Evolutionary conservation across 2,113 vertebrate species (phyloP).

Genomic region (Harpagus bidentatus): DNA sequence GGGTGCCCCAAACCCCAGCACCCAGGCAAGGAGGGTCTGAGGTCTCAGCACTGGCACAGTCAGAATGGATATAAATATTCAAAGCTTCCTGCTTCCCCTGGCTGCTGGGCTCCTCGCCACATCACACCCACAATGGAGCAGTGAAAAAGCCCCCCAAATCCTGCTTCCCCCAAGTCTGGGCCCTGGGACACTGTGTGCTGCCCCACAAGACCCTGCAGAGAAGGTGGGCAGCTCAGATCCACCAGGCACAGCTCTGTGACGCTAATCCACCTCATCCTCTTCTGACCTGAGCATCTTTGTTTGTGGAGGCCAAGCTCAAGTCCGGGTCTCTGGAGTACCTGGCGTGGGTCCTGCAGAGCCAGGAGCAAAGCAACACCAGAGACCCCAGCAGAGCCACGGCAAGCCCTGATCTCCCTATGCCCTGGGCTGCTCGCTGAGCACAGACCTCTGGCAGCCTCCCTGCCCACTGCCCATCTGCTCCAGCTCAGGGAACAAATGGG

Average conservation of each 20-base stretch:
- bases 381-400: not conserved
- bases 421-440: not conserved
- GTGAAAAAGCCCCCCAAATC: not conserved
- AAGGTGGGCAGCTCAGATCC: not conserved
- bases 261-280: not conserved
- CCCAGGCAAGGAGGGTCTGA: not conserved
- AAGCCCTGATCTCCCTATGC: not conserved
- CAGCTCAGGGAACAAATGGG: not conserved
- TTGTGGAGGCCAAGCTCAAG: not conserved
- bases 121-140: rapidly evolving
- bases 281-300: not conserved
- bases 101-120: not conserved
- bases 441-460: not conserved
- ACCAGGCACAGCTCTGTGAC: not conserved
- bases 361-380: not conserved
- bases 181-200: not conserved
- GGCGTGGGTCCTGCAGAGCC: not conserved
- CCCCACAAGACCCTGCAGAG: not conserved
- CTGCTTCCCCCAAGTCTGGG: not conserved
- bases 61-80: rapidly evolving
- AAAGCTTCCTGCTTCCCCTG: not conserved
- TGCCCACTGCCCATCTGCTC: not conserved
- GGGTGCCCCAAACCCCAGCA: not conserved
- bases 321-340: not conserved
- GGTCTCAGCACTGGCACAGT: not conserved